Evolutionary conservation across 1,140 invertebrate species (phyloP).

Genomic region (Colletes latitarsis): DNA sequence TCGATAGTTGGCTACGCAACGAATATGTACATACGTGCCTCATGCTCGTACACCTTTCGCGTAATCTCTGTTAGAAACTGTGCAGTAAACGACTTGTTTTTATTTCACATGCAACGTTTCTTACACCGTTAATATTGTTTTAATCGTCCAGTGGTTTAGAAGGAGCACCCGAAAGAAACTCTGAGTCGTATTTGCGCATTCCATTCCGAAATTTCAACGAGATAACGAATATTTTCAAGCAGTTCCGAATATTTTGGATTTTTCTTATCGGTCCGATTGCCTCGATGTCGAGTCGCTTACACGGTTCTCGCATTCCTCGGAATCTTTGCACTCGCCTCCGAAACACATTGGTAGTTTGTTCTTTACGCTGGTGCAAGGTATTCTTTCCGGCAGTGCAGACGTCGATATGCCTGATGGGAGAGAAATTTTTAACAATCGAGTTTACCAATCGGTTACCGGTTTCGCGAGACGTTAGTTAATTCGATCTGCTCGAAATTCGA

Average conservation of each 20-base stretch:
- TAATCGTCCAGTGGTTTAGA: no score
- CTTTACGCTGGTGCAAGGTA: not conserved
- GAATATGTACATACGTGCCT: no score
- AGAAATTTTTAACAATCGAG: not conserved
- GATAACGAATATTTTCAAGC: no score
- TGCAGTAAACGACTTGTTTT: no score
- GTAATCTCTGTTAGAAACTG: no score
- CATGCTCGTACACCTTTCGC: no score
- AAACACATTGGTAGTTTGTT: constrained; percentile 31
- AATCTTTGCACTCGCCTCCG: constrained; percentile 29
- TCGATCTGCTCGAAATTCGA: not conserved
- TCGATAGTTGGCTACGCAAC: no score
- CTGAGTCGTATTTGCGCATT: no score
- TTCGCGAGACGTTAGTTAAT: not conserved
- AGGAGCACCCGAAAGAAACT: no score
- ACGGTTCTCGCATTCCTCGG: not conserved
- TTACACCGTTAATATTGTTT: not conserved
- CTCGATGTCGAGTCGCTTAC: not conserved
- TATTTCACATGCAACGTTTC: no score
- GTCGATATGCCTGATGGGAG: not conserved
- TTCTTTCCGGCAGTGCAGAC: not conserved
- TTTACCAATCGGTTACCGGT: constrained; percentile 1
- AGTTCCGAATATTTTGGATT: no score
- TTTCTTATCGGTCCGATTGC: not conserved
- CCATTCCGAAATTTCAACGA: no score